Base-by-base conservation (phyloP, 2,888 invertebrate species). In the Himalopsyche tibetana region DNA sequence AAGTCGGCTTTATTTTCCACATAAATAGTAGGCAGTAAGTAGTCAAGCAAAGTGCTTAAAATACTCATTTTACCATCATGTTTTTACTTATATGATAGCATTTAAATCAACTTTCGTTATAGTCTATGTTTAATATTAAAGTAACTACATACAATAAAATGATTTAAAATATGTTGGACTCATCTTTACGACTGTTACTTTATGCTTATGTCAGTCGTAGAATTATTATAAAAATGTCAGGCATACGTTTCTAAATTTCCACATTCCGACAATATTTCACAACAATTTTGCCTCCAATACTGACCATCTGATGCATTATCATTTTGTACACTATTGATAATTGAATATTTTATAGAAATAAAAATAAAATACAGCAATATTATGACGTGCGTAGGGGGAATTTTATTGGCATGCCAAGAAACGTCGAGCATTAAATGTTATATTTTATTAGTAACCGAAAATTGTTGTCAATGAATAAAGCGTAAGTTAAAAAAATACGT, bases 331-430 rank as follows among this genome's bases (percentile, higher is more conserved):
- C 63, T 8, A 63, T 28, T 28, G 63, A 63, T 63, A 63, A 63
- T 63, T 63, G 63, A 63, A 63, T 63, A 19, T 63, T 19, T 28
- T 19, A 63, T 19, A 19, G 4, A 63, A 63, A 63, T 63, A 63
- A 63, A 51, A 63, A 63, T 63, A 63, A 63, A 63, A 63, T 63
- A 51, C 51, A 5, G 15, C 15, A 12, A 51, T 51, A 15, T 63
- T 63, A 19, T 63, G 63, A 63, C 63, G 11, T 63, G 28, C 63
- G 63, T 63, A 28, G 63, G 63, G n/a, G 19, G n/a, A 63, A 63
- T n/a, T 63, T 63, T 63, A 63, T 63, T 63, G 19, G 63, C 6
- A 63, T 63, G 28, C 6, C 19, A 19, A 19, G 63, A 4, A 19
- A 19, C 8, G 19, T 9, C 63, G n/a, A 19, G 19, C 63, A 19